These are phyloP conservation scores for Lagenorhynchus albirostris DNA, from an alignment of 2,113 vertebrate species.

Conservation along the genomic window DNA sequence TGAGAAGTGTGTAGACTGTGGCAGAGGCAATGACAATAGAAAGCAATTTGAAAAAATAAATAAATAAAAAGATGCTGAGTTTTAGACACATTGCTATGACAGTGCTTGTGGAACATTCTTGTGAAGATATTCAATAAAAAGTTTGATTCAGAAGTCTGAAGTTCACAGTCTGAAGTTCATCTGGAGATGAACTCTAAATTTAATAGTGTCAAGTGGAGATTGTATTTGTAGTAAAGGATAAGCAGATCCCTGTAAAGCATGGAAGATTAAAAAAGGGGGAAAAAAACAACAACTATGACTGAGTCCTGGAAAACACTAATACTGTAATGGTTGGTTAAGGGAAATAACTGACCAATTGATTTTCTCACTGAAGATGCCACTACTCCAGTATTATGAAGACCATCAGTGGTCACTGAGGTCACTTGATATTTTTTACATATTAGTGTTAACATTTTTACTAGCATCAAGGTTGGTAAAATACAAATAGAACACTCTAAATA, in stretches of 20 bases:
- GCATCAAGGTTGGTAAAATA: neutral
- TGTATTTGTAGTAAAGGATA: neutral
- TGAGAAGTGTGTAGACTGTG: neutral
- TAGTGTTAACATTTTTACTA: neutral
- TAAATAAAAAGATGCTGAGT: neutral
- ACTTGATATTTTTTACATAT: neutral
- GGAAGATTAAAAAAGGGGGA: neutral
- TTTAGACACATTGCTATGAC: neutral
- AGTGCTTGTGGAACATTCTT: neutral
- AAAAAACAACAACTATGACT: neutral
- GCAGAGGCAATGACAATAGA: neutral
- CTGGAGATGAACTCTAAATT: neutral
- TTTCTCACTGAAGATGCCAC: neutral
- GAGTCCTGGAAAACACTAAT: neutral
- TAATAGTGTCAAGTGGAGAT: neutral
- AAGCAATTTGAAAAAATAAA: neutral
- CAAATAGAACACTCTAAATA: neutral
- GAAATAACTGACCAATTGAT: neutral
- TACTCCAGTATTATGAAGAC: neutral
- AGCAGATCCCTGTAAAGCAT: neutral
- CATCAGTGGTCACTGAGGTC: neutral
- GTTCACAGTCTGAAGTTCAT: neutral
- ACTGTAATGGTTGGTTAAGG: neutral
- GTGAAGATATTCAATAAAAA: neutral
- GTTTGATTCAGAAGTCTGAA: neutral